phyloP scores from a whole-genome alignment of 2,888 invertebrate species.

The Lepetodrilus schrolli region DNA sequence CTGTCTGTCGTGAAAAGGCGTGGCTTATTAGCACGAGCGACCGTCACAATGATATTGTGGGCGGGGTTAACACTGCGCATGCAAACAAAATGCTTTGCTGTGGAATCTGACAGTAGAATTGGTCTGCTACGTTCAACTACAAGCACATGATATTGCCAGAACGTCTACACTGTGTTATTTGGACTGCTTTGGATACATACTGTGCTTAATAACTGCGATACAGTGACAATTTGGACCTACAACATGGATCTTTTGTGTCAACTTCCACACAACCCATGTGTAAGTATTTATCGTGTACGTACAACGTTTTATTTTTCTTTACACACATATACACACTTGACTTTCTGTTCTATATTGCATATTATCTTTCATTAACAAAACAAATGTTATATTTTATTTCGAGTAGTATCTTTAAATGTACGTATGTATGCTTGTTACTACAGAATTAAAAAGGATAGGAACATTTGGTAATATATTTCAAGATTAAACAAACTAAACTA shows the following conservation, averaged over 20 bases:
- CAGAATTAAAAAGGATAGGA: too few species aligned
- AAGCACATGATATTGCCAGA: conserved; percentile 3
- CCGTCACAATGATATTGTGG: conserved; percentile 29
- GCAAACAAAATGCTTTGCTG: conserved; percentile 12
- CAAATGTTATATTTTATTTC: too few species aligned
- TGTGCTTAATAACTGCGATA: not conserved
- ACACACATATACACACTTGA: too few species aligned
- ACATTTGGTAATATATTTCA: too few species aligned
- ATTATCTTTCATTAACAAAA: too few species aligned
- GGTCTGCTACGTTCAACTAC: not conserved
- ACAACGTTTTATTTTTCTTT: too few species aligned
- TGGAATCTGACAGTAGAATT: not conserved
- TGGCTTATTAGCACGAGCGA: conserved; percentile 8
- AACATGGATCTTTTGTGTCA: conserved; percentile 25
- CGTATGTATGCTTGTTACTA: too few species aligned
- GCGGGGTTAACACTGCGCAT: conserved; percentile 17
- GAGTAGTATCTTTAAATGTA: too few species aligned
- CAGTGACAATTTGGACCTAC: not conserved
- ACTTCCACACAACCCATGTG: conserved; percentile 19
- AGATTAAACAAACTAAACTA: too few species aligned
- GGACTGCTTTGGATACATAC: not conserved
- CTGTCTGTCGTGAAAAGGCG: conserved; percentile 4
- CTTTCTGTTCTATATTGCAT: too few species aligned
- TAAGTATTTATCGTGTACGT: conserved; percentile 7
- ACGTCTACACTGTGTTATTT: not conserved